phyloP scores from a whole-genome alignment of 2,888 invertebrate species.

The Nymphalis polychloros region DNA sequence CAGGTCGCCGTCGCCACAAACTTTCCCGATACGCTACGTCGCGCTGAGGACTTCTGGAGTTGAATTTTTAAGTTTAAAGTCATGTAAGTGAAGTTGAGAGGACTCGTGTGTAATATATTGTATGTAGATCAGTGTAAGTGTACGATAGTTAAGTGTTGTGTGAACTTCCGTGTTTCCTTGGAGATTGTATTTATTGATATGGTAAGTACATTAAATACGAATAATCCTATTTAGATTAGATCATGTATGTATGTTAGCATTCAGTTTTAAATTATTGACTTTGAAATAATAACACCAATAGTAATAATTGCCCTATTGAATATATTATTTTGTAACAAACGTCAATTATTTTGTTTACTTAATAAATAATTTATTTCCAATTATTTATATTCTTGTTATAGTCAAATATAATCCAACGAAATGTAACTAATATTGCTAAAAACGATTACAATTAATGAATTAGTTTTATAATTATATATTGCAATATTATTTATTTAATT shows the following conservation, averaged over 20 bases:
- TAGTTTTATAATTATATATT: too few relatives aligned
- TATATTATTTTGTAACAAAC: too few relatives aligned
- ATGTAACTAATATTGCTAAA: too few relatives aligned
- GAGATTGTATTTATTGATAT: slow-evolving; percentile 15
- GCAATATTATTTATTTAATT: too few relatives aligned
- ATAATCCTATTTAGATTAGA: not conserved
- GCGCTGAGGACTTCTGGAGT: slow-evolving; percentile 4
- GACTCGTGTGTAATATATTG: not conserved
- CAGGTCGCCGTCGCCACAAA: slow-evolving; percentile 28
- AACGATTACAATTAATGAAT: too few relatives aligned
- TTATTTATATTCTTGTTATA: too few relatives aligned
- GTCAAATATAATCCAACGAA: too few relatives aligned
- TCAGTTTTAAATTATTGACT: not conserved
- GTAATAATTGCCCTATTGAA: not conserved
- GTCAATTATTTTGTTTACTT: not conserved
- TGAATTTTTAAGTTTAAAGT: slow-evolving; percentile 7
- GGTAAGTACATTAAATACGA: slow-evolving; percentile 14
- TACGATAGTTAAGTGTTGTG: slow-evolving; percentile 2
- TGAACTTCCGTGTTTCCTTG: slow-evolving; percentile 4
- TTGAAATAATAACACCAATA: not conserved
- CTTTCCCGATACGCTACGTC: slow-evolving; percentile 34
- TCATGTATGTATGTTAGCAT: not conserved
- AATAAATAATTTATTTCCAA: too few relatives aligned
- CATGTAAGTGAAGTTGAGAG: slow-evolving; percentile 17
- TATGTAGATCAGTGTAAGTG: not conserved